These are phyloP conservation scores for Danio choprae DNA, from an alignment of 2,797 vertebrate species.

Conservation along the genomic window DNA sequence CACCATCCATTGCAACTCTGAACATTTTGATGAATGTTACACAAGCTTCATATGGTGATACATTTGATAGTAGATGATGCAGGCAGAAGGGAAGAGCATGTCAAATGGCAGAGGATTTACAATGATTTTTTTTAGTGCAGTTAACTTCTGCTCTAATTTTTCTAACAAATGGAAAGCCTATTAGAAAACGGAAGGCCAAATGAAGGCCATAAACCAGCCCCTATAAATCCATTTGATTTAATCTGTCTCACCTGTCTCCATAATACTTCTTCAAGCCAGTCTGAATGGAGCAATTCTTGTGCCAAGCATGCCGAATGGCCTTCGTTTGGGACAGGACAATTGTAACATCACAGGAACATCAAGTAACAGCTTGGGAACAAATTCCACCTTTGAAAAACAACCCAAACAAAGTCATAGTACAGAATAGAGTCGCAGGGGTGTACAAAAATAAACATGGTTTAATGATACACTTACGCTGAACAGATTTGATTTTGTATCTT, in stretches of 20 bases:
- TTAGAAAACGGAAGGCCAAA: neutral
- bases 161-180: neutral
- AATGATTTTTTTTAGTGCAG: neutral
- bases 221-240: neutral
- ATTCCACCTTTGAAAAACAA: constrained; percentile 1
- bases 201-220: neutral
- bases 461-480: too few relatives aligned
- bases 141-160: neutral
- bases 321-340: neutral
- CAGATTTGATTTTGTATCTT: too few relatives aligned
- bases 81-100: neutral
- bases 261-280: neutral
- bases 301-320: constrained; percentile 7
- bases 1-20: neutral
- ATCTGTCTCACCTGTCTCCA: neutral
- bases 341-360: neutral
- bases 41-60: neutral
- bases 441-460: too few relatives aligned
- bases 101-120: neutral
- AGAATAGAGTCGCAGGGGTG: too few relatives aligned
- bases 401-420: neutral
- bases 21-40: neutral
- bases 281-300: neutral
- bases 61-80: neutral
- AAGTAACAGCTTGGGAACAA: constrained; percentile 11